phyloP scores from a whole-genome alignment of 2,113 vertebrate genomes.

The Aramus guarauna region DNA sequence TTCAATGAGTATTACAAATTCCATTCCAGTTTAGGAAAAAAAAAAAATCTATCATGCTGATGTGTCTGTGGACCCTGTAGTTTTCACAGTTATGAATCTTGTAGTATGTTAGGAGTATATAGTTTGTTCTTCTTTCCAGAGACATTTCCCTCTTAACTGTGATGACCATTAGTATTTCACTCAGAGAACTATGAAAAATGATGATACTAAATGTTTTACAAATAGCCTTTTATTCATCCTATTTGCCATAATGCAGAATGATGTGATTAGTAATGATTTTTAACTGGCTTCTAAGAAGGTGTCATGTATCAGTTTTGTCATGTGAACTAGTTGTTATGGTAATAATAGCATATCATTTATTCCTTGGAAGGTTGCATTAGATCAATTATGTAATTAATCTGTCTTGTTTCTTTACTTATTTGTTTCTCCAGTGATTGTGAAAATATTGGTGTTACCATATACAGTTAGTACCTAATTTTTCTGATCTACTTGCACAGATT shows the following conservation, averaged over 20 bases:
- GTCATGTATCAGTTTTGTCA: constrained; percentile 43
- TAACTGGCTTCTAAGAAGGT: constrained; percentile 30
- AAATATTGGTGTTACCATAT: neutral
- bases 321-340: constrained; percentile 9
- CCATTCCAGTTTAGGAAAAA: neutral
- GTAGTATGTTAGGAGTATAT: neutral
- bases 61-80: neutral
- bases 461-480: neutral
- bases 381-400: constrained; percentile 46
- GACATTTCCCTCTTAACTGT: neutral
- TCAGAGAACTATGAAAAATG: constrained; percentile 25
- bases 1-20: neutral
- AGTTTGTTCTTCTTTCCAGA: neutral
- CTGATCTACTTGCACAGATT: neutral
- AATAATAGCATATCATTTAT: constrained; percentile 24
- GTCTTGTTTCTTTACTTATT: constrained; percentile 3
- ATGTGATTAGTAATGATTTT: constrained; percentile 28
- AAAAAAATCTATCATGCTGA: neutral
- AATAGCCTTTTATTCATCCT: constrained; percentile 41
- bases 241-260: constrained; percentile 24
- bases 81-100: neutral
- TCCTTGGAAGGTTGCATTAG: neutral
- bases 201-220: constrained; percentile 31
- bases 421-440: neutral
- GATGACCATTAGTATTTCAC: constrained; percentile 7